Conservation (phyloP, 2,797 vertebrate species). For the Australoheros facetus region DNA sequence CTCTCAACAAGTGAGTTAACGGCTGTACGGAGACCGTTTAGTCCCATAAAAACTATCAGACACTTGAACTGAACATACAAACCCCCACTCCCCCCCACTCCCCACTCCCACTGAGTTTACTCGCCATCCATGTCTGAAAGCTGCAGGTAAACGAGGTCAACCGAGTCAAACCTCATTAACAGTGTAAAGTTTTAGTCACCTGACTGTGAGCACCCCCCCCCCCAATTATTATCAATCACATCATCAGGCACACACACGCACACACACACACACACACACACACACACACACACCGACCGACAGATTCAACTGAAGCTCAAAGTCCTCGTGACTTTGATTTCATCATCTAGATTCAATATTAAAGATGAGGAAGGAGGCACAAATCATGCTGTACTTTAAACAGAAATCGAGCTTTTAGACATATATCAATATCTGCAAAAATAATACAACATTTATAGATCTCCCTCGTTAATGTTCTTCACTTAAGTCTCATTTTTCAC, state of each 20-base stretch:
- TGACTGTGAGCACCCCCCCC: accelerated
- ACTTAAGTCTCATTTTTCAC: neutral
- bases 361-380: neutral
- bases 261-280: neutral
- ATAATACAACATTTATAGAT: neutral
- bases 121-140: neutral
- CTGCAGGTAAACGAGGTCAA: neutral
- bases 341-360: neutral
- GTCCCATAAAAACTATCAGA: neutral
- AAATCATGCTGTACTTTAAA: neutral
- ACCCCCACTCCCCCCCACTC: too few relatives aligned
- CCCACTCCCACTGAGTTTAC: neutral
- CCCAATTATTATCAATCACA: too few relatives aligned
- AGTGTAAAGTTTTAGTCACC: neutral
- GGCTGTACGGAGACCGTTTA: neutral
- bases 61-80: neutral
- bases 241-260: neutral
- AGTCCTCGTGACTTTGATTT: neutral
- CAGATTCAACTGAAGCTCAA: neutral
- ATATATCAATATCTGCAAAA: neutral
- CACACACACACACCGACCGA: neutral
- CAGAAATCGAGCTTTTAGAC: neutral
- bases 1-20: neutral
- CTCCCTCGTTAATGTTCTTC: neutral
- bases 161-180: neutral